phyloP scores from a whole-genome alignment of 2,113 vertebrate genomes.

The Amazona vittata region DNA sequence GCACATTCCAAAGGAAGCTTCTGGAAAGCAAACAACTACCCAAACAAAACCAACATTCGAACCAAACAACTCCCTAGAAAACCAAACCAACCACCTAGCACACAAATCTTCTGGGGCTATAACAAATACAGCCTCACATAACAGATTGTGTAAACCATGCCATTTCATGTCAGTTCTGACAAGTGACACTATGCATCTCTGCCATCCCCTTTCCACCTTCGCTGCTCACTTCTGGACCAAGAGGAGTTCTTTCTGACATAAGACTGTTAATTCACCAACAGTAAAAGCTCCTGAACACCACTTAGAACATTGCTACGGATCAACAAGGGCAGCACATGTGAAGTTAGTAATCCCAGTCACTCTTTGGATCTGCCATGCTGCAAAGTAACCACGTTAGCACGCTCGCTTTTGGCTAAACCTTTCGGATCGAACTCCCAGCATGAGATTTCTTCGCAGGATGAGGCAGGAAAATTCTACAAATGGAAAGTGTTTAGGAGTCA shows the following conservation, averaged over 20 bases:
- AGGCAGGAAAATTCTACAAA: background rate
- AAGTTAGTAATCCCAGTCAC: background rate
- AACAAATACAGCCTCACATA: background rate
- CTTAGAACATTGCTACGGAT: fast-evolving
- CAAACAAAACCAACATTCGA: background rate
- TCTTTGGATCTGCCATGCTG: background rate
- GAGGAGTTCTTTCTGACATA: background rate
- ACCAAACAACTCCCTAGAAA: background rate
- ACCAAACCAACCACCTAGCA: background rate
- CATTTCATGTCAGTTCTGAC: background rate
- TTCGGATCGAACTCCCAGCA: background rate
- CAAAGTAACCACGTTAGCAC: background rate
- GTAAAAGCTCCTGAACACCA: background rate
- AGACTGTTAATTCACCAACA: background rate
- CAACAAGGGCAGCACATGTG: background rate
- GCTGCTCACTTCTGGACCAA: background rate
- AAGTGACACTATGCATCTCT: background rate
- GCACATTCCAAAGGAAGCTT: background rate
- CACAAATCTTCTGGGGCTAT: background rate
- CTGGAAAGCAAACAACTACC: background rate
- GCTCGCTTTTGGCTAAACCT: background rate
- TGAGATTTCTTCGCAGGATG: background rate
- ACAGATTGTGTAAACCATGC: background rate
- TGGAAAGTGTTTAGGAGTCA: background rate
- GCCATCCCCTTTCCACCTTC: background rate